These are phyloP conservation scores for Theristicus caerulescens DNA, from an alignment of 2,113 vertebrate genomes.

Conservation along the genomic window DNA sequence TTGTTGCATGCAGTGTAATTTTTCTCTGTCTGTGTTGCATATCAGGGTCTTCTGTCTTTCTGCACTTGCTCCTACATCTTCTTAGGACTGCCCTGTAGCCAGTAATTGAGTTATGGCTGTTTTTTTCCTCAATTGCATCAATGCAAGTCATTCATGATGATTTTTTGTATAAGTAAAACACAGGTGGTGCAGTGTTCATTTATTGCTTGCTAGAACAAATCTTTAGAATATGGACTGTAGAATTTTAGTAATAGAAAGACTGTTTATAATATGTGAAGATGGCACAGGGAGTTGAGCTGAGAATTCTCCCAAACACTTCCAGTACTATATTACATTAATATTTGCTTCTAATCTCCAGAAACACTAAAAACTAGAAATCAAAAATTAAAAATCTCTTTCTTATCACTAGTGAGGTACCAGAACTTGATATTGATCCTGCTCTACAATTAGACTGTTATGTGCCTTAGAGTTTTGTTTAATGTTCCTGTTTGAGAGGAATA, in stretches of 20 bases:
- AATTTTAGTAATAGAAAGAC: background rate
- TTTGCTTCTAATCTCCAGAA: background rate
- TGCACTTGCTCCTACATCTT: background rate
- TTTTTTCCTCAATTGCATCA: background rate
- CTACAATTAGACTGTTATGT: background rate
- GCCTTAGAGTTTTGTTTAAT: background rate
- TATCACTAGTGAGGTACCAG: background rate
- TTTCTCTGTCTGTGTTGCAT: background rate
- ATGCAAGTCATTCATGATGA: background rate
- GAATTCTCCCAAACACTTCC: background rate
- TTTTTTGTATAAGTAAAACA: background rate
- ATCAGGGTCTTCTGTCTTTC: background rate
- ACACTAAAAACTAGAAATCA: background rate
- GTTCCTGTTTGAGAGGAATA: background rate
- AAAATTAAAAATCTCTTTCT: background rate
- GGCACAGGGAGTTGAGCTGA: background rate
- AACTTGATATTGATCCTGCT: background rate
- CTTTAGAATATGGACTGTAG: background rate
- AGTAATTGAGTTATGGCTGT: background rate
- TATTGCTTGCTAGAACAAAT: background rate
- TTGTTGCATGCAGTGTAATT: background rate
- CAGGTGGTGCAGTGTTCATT: background rate
- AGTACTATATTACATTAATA: background rate
- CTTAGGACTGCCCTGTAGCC: background rate
- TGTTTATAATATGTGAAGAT: background rate